Conservation (phyloP, 2,888 invertebrate genomes). For the Ochropacha duplaris region DNA sequence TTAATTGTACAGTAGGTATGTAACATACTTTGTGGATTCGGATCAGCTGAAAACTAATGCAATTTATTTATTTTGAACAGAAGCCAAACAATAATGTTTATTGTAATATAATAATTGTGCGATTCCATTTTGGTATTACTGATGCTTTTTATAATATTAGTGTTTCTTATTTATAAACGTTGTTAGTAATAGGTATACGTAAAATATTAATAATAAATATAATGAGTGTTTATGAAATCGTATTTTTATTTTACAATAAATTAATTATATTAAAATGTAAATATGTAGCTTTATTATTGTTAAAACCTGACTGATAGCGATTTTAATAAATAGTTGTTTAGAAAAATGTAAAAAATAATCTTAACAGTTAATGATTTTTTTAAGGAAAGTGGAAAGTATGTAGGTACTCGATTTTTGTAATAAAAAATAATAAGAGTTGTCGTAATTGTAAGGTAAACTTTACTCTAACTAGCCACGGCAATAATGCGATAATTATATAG, state of each 20-base stretch:
- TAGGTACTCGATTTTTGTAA: neutral
- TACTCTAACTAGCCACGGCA: no score
- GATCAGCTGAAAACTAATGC: neutral
- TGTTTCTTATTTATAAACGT: neutral
- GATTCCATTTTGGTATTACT: neutral
- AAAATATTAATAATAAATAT: neutral
- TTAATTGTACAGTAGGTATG: neutral
- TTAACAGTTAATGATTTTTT: constrained; percentile 21
- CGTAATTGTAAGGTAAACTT: neutral
- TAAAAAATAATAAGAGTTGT: neutral
- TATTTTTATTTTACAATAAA: neutral
- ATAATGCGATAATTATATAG: no score
- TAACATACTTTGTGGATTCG: neutral
- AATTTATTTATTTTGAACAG: neutral
- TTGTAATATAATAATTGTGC: neutral
- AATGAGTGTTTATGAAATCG: neutral
- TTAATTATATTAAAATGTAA: neutral
- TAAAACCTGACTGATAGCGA: constrained; percentile 75
- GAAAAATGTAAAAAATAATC: constrained; percentile 17
- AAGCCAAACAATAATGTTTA: neutral
- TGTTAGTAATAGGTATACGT: neutral
- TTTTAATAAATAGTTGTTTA: constrained; percentile 43
- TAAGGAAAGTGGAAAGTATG: constrained; percentile 12
- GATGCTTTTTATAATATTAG: constrained; percentile 7
- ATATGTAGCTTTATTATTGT: constrained; percentile 50